Conservation (phyloP, 1,140 invertebrate genomes). For the Drosophila ogumai region DNA sequence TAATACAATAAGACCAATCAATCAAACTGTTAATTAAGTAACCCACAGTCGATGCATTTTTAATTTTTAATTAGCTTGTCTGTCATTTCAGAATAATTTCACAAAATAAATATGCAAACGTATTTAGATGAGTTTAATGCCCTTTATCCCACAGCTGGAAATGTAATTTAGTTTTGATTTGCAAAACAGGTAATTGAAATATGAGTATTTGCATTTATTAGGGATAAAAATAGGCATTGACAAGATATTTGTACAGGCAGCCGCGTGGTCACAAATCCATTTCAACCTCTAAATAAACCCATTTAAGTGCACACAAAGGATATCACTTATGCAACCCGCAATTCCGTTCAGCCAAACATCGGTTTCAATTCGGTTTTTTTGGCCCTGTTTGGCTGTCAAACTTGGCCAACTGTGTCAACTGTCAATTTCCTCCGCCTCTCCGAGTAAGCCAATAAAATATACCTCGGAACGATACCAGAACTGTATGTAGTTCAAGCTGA, state of each 20-base stretch:
- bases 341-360: conserved; percentile 13
- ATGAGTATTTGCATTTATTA: background rate
- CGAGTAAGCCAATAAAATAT: conserved; percentile 12
- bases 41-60: conserved; percentile 65
- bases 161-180: conserved; percentile 15
- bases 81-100: conserved; percentile 24
- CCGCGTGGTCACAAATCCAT: background rate
- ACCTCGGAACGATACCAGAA: conserved; percentile 10
- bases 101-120: conserved; percentile 19
- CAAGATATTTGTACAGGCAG: background rate
- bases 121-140: conserved; percentile 24
- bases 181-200: background rate
- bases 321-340: conserved; percentile 46
- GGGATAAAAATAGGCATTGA: background rate
- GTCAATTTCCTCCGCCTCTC: conserved; percentile 27
- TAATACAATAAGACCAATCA: conserved; percentile 67
- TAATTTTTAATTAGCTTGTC: conserved; percentile 74
- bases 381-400: conserved; percentile 39
- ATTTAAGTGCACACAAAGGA: conserved; percentile 15
- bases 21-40: conserved; percentile 82
- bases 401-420: conserved; percentile 61
- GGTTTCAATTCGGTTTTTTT: conserved; percentile 19
- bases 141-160: conserved; percentile 4
- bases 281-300: conserved; percentile 3
- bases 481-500: conserved; percentile 40